These are phyloP conservation scores for Gallinago nigripennis DNA, from an alignment of 2,797 vertebrate species.

Conservation along the genomic window DNA sequence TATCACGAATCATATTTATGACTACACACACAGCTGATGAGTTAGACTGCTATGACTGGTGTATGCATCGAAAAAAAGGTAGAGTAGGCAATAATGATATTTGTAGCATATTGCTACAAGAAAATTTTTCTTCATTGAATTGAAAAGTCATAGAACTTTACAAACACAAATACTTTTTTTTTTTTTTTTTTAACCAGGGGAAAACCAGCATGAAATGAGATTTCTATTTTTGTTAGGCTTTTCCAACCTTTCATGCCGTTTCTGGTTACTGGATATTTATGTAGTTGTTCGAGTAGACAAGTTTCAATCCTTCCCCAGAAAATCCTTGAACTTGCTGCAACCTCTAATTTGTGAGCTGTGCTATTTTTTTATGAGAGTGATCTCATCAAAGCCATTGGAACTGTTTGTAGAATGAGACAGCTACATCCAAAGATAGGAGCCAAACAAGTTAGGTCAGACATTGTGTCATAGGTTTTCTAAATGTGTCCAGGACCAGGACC, in stretches of 20 bases:
- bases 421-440: not conserved
- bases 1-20: not conserved
- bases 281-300: constrained; percentile 14
- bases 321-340: not conserved
- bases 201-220: fast-evolving
- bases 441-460: not conserved
- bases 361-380: not conserved
- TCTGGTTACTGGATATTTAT: not conserved
- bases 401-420: not conserved
- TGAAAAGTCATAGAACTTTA: not conserved
- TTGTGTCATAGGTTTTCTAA: not conserved
- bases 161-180: fast-evolving
- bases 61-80: not conserved
- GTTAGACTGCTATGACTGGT: not conserved
- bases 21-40: not conserved
- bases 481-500: no score
- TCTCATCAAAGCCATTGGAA: not conserved
- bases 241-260: not conserved
- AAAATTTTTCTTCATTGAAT: not conserved
- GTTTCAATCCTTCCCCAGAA: not conserved
- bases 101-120: not conserved
- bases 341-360: not conserved
- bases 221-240: not conserved
- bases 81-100: not conserved
- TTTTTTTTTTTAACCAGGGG: fast-evolving